A percentile compares a stretch with the other conserved stretches of the same genome.
These are phyloP conservation scores for Melitaea cinxia DNA, from an alignment of 1,140 invertebrate species.

Conservation along the genomic window DNA sequence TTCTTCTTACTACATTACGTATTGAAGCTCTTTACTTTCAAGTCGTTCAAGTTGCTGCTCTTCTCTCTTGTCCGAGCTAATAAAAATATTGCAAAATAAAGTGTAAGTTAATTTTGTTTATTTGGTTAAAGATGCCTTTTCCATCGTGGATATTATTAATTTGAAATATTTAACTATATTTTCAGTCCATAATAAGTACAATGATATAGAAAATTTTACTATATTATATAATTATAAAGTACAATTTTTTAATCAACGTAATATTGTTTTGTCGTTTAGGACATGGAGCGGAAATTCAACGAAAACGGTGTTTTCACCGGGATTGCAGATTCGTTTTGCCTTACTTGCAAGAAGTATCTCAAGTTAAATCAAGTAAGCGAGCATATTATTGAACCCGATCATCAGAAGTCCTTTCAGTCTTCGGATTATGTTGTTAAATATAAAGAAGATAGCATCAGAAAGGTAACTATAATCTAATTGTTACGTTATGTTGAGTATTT, in stretches of 20 bases:
- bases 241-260: neutral
- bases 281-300: slow-evolving; percentile 20
- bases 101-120: too few species aligned
- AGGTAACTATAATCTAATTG: slow-evolving; percentile 34
- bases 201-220: too few species aligned
- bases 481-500: too few species aligned
- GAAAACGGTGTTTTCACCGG: slow-evolving; percentile 44
- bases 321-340: slow-evolving; percentile 41
- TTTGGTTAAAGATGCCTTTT: too few species aligned
- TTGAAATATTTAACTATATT: too few species aligned
- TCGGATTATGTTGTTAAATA: slow-evolving; percentile 38
- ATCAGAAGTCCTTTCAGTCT: slow-evolving; percentile 29
- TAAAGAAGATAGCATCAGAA: slow-evolving; percentile 40
- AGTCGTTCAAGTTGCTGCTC: too few species aligned
- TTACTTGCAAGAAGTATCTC: slow-evolving; percentile 43
- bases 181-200: too few species aligned
- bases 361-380: slow-evolving; percentile 21
- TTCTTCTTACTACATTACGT: too few species aligned
- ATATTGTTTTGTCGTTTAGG: neutral
- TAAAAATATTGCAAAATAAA: too few species aligned
- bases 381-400: slow-evolving; percentile 34
- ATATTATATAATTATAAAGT: neutral
- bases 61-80: too few species aligned
- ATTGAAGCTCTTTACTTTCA: too few species aligned
- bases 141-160: too few species aligned